These are phyloP conservation scores for Drosophila suzukii DNA, from an alignment of 1,140 invertebrate species.

Conservation along the genomic window DNA sequence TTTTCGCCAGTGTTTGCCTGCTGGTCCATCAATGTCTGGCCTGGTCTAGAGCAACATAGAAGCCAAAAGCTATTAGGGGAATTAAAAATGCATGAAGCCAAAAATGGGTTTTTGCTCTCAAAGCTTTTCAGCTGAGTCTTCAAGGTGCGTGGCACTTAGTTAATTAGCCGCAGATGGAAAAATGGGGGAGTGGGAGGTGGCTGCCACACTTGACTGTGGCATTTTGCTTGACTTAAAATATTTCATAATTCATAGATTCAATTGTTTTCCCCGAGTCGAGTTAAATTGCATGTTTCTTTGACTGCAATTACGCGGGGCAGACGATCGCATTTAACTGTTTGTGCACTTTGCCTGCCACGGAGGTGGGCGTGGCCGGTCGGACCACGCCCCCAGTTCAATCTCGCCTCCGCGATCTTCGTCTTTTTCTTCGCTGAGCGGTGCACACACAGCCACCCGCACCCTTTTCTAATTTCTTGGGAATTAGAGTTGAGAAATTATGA, in stretches of 20 bases:
- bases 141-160: conserved; percentile 61
- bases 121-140: conserved; percentile 14
- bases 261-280: conserved; percentile 58
- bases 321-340: conserved; percentile 68
- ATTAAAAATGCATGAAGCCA: conserved; percentile 82
- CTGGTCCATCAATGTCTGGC: conserved; percentile 79
- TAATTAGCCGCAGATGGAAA: conserved; percentile 61
- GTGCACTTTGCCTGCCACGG: conserved; percentile 54
- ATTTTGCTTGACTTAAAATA: conserved; percentile 63
- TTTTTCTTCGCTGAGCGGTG: not conserved
- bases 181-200: not conserved
- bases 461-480: conserved; percentile 80
- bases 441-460: conserved; percentile 27
- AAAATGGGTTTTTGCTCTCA: conserved; percentile 54
- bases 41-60: conserved; percentile 16
- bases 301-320: conserved; percentile 39
- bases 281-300: conserved; percentile 68
- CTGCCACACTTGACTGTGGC: conserved; percentile 34
- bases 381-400: conserved; percentile 57
- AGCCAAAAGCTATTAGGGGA: conserved; percentile 81
- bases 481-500: conserved; percentile 74
- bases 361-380: conserved; percentile 2
- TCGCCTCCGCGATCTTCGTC: conserved; percentile 39
- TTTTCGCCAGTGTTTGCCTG: conserved; percentile 47
- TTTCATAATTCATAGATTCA: conserved; percentile 75